phyloP scores from a whole-genome alignment of 2,113 vertebrate genomes.

The Pungitius pungitius region DNA sequence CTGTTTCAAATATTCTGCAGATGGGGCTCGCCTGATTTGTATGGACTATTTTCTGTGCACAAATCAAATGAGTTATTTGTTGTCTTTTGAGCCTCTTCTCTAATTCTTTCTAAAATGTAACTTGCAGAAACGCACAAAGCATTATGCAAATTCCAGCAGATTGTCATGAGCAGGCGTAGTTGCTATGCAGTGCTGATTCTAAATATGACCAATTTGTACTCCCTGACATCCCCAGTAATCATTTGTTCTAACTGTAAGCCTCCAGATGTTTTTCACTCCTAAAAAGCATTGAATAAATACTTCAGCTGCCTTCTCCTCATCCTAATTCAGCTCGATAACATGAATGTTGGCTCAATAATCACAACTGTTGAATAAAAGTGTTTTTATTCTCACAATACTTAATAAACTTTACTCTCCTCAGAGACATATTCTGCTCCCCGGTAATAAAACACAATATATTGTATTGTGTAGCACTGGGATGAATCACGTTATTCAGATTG shows the following conservation, averaged over 20 bases:
- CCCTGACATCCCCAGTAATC: constrained; percentile 4
- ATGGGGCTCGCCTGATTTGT: neutral
- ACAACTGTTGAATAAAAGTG: constrained; percentile 37
- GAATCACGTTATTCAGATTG: neutral
- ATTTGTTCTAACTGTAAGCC: constrained; percentile 40
- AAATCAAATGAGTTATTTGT: neutral
- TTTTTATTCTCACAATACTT: neutral
- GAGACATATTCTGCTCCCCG: neutral
- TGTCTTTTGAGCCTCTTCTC: neutral
- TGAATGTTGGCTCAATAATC: constrained; percentile 30
- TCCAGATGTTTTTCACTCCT: constrained; percentile 31
- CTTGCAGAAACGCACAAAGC: neutral
- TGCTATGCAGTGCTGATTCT: neutral
- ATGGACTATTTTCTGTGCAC: neutral
- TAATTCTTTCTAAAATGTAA: neutral
- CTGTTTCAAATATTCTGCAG: neutral
- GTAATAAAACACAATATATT: constrained; percentile 26
- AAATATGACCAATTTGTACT: neutral
- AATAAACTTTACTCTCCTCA: constrained; percentile 27
- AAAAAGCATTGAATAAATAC: constrained; percentile 46
- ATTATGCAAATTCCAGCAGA: neutral
- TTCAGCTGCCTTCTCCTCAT: constrained; percentile 39
- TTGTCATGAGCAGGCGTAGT: constrained; percentile 14
- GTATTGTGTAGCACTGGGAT: neutral
- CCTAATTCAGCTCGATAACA: constrained; percentile 37